Percentiles rank a stretch among this genome's conserved stretches.
phyloP scores from a whole-genome alignment of 2,113 vertebrate species.

The Holacanthus passer region DNA sequence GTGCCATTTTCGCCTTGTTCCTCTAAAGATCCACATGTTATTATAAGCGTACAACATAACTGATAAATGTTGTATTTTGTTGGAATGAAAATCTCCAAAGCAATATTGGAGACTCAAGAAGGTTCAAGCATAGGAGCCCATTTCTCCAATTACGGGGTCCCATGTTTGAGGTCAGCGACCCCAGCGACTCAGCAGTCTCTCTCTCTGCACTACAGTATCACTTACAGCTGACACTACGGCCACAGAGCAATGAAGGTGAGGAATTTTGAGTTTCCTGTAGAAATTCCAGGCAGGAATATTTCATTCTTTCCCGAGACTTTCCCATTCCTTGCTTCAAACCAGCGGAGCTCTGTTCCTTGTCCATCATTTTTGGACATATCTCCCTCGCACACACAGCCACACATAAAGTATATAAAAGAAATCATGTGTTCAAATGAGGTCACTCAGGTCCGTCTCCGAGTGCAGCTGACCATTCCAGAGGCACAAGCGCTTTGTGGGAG shows the following conservation, averaged over 20 bases:
- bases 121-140: not conserved
- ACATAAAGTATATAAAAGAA: not conserved
- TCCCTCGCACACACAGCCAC: not conserved
- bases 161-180: constrained; percentile 11
- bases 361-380: not conserved
- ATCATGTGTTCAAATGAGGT: constrained; percentile 32
- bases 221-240: constrained; percentile 27
- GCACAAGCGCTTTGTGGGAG: constrained; percentile 30
- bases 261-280: constrained; percentile 77
- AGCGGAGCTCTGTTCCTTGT: not conserved
- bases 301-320: constrained; percentile 46
- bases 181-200: constrained; percentile 28
- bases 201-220: constrained; percentile 9
- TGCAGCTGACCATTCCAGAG: not conserved
- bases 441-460: constrained; percentile 19
- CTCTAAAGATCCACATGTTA: no score
- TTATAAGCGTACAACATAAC: not conserved
- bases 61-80: not conserved
- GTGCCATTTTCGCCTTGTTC: no score
- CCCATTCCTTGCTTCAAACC: constrained; percentile 2
- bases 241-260: constrained; percentile 65
- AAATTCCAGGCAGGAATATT: constrained; percentile 68
- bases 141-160: not conserved
- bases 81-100: not conserved
- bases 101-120: not conserved